Evolutionary conservation across 2,113 vertebrate species (phyloP), one percentile per base, ranked within the genome.

Genomic region (Podilymbus podiceps): DNA sequence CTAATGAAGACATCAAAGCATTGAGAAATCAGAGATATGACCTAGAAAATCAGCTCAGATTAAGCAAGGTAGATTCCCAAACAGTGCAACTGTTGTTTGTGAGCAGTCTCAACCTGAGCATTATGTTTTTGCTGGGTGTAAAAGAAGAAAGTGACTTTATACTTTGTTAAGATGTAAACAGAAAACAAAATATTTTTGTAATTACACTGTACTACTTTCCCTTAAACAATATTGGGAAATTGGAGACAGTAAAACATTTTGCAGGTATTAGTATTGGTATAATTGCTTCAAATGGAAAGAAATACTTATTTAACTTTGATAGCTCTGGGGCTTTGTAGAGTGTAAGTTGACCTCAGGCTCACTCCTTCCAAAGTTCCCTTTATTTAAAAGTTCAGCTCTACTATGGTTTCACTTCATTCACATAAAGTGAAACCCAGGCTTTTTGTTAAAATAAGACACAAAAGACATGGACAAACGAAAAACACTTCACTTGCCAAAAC

Each of bases 11-110:
- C 49, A 87, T 25, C n/a, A 79, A 76, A 88, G 24, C 5, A 0
- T 67, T 90, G 71, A 88, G 73, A 97, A 96, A 94, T 28, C 91
- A 77, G 87, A 90, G 59, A 56, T 11, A 82, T 20, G 31, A 74
- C 22, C 22, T 27, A 75, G 35, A 95, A 96, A 93, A 94, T 42
- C 21, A 35, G 50, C 35, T 82, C n/a, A 69, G 16, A 60, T 84
- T 95, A 84, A 84, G 93, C 55, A 91, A 80, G 2, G 14, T 24
- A 55, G 2, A 58, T 35, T 58, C 85, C 28, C 2, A 1, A 85
- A 63, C 4, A 75, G 10, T 22, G 3, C 12, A 86, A 58, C 17
- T 28, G 12, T 13, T 75, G 7, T 74, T 50, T 69, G 8, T 76
- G 28, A 88, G 33, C 15, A 77, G 30, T 38, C 24, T 89, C 42